A percentile compares a stretch with the other conserved stretches of the same genome.
phyloP scores from a whole-genome alignment of 1,140 invertebrate genomes.

The Drosophila ohnishii region DNA sequence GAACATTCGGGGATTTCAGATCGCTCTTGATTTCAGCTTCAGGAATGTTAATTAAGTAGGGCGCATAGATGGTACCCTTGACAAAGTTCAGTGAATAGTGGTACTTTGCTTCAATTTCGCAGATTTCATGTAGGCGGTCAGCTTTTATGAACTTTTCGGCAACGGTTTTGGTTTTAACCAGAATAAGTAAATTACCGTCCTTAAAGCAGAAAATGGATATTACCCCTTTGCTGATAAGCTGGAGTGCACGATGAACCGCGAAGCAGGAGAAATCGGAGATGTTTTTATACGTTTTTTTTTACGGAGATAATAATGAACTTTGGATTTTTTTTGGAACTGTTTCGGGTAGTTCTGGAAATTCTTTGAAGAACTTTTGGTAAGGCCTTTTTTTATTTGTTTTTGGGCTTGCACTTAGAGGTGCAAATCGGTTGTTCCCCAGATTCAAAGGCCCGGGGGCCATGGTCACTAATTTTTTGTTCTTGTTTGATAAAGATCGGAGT shows the following conservation, averaged over 20 bases:
- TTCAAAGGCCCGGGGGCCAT: too few relatives aligned
- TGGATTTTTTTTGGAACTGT: not conserved
- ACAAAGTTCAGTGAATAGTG: too few relatives aligned
- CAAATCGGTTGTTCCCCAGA: too few relatives aligned
- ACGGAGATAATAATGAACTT: not conserved
- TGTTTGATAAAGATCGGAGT: too few relatives aligned
- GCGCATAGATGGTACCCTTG: too few relatives aligned
- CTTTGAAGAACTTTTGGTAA: not conserved
- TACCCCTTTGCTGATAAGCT: not conserved
- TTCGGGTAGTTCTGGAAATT: not conserved
- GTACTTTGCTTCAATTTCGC: too few relatives aligned
- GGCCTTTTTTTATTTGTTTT: not conserved
- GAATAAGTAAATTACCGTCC: too few relatives aligned
- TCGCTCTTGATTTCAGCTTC: not conserved
- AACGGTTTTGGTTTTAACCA: too few relatives aligned
- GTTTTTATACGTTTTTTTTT: not conserved
- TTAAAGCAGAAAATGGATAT: not conserved
- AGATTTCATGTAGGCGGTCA: too few relatives aligned
- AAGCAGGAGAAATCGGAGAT: not conserved
- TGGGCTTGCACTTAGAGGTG: not conserved
- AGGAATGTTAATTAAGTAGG: too few relatives aligned
- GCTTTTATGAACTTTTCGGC: too few relatives aligned
- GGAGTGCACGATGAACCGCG: not conserved
- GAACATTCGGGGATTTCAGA: not conserved
- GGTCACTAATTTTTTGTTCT: too few relatives aligned